Conservation (phyloP, 2,797 vertebrate genomes). For the Oophaga sylvatica region DNA sequence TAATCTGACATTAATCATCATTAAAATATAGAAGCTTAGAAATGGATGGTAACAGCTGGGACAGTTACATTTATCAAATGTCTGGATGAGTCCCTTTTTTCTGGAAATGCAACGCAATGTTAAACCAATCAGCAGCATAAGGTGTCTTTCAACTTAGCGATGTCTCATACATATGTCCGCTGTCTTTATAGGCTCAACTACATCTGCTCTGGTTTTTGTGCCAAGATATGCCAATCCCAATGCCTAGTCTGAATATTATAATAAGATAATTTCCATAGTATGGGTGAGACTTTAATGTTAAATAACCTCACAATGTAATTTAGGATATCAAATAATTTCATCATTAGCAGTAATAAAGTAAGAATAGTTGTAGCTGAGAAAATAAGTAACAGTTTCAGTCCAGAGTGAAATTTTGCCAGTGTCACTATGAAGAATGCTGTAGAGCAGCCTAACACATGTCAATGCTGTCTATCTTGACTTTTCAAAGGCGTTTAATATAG, state of each 20-base stretch:
- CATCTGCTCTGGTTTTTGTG: slow-evolving; percentile 40
- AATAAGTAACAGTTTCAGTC: not conserved
- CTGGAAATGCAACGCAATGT: slow-evolving; percentile 7
- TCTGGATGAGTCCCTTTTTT: slow-evolving; percentile 18
- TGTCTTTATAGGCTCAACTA: slow-evolving; percentile 45
- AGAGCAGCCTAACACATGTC: too few relatives aligned
- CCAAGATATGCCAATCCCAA: slow-evolving; percentile 22
- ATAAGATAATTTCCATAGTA: slow-evolving; percentile 2
- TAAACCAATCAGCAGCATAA: slow-evolving; percentile 48
- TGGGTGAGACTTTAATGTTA: not conserved
- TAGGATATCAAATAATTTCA: not conserved
- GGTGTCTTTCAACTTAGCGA: slow-evolving; percentile 41
- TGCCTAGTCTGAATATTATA: slow-evolving; percentile 22
- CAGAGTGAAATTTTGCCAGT: not conserved
- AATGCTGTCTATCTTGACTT: too few relatives aligned
- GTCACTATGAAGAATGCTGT: not conserved
- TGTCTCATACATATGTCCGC: slow-evolving; percentile 44
- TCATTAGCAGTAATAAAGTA: not conserved
- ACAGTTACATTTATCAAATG: slow-evolving; percentile 36
- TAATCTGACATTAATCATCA: not conserved
- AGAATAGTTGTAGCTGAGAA: not conserved
- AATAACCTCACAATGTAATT: not conserved
- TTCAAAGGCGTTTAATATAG: too few relatives aligned
- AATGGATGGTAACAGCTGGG: slow-evolving; percentile 22
- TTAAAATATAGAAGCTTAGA: slow-evolving; percentile 5